Percentiles rank a stretch among this genome's conserved stretches.
phyloP scores from a whole-genome alignment of 2,888 invertebrate species.

The Melanostoma mellinum region DNA sequence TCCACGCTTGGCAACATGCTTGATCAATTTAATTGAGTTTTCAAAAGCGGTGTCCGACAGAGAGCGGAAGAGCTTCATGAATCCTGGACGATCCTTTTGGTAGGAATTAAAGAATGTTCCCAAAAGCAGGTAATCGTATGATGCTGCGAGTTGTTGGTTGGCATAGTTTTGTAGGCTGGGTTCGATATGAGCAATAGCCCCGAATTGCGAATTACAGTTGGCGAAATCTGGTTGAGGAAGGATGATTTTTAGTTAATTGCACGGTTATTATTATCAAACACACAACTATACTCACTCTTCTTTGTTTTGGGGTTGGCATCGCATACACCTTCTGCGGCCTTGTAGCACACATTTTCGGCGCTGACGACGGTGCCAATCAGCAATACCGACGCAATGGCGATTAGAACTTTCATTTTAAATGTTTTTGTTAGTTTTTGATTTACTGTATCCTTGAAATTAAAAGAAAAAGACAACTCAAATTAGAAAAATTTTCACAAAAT shows the following conservation, averaged over 20 bases:
- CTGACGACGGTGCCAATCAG: constrained; percentile 37
- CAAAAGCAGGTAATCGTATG: constrained; percentile 89
- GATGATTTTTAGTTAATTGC: not conserved
- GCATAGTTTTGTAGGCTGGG: constrained; percentile 78
- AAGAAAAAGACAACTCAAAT: constrained; percentile 5
- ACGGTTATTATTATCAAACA: too few species aligned
- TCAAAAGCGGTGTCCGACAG: constrained; percentile 90
- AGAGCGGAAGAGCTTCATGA: constrained; percentile 88
- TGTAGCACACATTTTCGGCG: not conserved
- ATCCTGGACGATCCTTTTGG: constrained; percentile 89
- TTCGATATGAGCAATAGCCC: constrained; percentile 73
- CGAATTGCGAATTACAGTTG: constrained; percentile 27
- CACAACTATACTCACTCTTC: not conserved
- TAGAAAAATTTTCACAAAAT: constrained; percentile 10
- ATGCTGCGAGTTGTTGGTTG: constrained; percentile 87
- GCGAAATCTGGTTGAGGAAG: not conserved
- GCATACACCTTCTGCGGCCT: constrained; percentile 1
- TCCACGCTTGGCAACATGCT: constrained; percentile 90
- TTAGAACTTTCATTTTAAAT: constrained; percentile 52
- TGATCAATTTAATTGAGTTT: constrained; percentile 88
- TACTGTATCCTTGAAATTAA: constrained; percentile 31
- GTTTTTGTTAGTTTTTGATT: constrained; percentile 9
- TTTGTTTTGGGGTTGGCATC: not conserved
- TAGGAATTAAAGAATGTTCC: constrained; percentile 90
- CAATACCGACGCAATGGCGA: constrained; percentile 35